Evolutionary conservation across 2,113 vertebrate genomes (phyloP).

Genomic region (Hemichromis elongatus): DNA sequence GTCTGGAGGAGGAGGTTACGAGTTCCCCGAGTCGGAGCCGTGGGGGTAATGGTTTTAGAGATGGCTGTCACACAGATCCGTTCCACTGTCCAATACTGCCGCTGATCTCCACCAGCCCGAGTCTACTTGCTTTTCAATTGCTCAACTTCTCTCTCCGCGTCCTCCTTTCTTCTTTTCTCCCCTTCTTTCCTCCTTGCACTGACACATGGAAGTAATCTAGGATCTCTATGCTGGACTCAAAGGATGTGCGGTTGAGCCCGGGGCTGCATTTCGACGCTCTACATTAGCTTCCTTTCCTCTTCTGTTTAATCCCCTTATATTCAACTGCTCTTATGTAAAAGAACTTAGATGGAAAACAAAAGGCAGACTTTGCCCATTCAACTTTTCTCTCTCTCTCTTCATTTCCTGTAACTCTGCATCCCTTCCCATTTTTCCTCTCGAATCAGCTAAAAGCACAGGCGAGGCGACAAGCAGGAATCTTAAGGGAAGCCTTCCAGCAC

Average conservation of each 20-base stretch:
- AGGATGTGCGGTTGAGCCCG: constrained; percentile 69
- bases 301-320: constrained; percentile 69
- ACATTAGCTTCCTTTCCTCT: constrained; percentile 68
- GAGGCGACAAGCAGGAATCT: constrained; percentile 9
- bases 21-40: constrained; percentile 55
- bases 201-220: constrained; percentile 75
- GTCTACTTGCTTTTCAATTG: constrained; percentile 55
- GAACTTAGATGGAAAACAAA: constrained; percentile 66
- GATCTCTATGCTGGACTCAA: constrained; percentile 61
- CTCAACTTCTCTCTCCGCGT: constrained; percentile 58
- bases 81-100: constrained; percentile 71
- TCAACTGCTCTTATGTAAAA: constrained; percentile 61
- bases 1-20: constrained; percentile 58
- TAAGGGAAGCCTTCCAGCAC: constrained; percentile 45
- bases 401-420: constrained; percentile 56
- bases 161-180: constrained; percentile 53
- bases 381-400: neutral
- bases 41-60: constrained; percentile 77
- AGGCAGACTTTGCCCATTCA: constrained; percentile 63
- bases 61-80: constrained; percentile 78
- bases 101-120: constrained; percentile 62
- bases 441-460: constrained; percentile 22
- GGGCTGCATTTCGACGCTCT: constrained; percentile 63
- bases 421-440: constrained; percentile 14
- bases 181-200: constrained; percentile 41